phyloP scores from a whole-genome alignment of 2,888 invertebrate species.

The Leptinotarsa juncta region DNA sequence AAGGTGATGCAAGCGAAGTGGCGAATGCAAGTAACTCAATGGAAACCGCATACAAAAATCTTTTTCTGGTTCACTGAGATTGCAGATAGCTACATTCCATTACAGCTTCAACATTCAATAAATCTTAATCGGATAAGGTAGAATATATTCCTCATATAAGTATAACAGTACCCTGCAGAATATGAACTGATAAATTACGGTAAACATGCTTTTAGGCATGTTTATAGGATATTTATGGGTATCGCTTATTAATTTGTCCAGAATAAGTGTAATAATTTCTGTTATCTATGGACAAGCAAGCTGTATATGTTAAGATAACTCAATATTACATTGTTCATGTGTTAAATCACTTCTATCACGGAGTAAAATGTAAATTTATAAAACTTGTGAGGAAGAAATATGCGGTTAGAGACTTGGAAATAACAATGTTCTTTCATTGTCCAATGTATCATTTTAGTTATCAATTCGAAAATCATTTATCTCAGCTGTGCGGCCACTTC shows the following conservation, averaged over 20 bases:
- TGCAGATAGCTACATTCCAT: not conserved
- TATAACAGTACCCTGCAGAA: constrained; percentile 24
- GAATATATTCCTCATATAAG: constrained; percentile 9
- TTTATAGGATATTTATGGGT: constrained; percentile 12
- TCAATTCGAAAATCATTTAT: no score
- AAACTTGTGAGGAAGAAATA: not conserved
- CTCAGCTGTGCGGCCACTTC: no score
- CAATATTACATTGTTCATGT: constrained; percentile 2
- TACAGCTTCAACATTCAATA: constrained; percentile 1
- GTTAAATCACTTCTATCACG: not conserved
- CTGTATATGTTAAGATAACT: constrained; percentile 19
- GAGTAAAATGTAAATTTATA: not conserved
- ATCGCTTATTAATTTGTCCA: constrained; percentile 10
- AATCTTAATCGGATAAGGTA: not conserved
- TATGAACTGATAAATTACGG: constrained; percentile 20
- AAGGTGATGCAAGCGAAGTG: not conserved
- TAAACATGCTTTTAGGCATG: constrained; percentile 28
- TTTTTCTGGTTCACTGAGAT: not conserved
- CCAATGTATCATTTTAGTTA: no score
- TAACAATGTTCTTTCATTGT: no score
- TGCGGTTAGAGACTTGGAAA: no score
- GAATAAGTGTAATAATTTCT: constrained; percentile 24
- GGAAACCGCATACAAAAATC: not conserved
- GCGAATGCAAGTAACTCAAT: not conserved
- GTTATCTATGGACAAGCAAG: constrained; percentile 23